Evolutionary conservation across 2,797 vertebrate species (phyloP), one percentile per base, ranked within the genome.

Genomic region (Atherinosoma microstoma): DNA sequence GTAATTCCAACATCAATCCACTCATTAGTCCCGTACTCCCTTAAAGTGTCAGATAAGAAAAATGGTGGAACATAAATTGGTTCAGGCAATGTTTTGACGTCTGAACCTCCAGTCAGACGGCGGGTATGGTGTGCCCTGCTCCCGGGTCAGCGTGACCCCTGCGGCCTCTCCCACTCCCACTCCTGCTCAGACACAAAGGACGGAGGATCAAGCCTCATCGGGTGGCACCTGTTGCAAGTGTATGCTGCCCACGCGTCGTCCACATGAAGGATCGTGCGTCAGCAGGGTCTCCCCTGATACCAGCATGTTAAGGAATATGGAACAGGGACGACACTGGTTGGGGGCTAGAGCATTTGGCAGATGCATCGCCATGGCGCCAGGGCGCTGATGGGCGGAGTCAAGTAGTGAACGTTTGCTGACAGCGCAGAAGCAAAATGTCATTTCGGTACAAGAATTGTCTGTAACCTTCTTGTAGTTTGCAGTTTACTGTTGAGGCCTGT

Each of bases 91-190:
- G 85, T 80, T 90, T 87, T 85, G 89, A 86, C 70, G 54, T 84
- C 64, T 75, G 73, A 77, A 65, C 54, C 68, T 89, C 76, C 76
- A 76, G 79, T 90, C 87, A 89, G 88, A 82, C 84, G 16, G 74
- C 86, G 65, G 74, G 82, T 79, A 76, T 79, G 80, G 73, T 54
- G 81, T 79, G 57, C 73, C 79, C 76, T 51, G 78, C 68, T 88
- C 84, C 61, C 36, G 58, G 89, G 92, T 93, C 91, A 85, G 60
- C 15, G 7, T 90, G 93, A 95, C 95, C 94, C 88, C 82, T 32
- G 77, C 58, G 78, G 80, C 93, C 94, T 94, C 91, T 94, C 94
- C 81, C 93, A 94, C 94, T 94, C 94, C 94, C 91, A 95, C 95
- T 89, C 83, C 60, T 58, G 67, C 79, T 87, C 84, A 32, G 80